Evolutionary conservation across 2,797 vertebrate genomes (phyloP).

Genomic region (Eulemur rubriventer): DNA sequence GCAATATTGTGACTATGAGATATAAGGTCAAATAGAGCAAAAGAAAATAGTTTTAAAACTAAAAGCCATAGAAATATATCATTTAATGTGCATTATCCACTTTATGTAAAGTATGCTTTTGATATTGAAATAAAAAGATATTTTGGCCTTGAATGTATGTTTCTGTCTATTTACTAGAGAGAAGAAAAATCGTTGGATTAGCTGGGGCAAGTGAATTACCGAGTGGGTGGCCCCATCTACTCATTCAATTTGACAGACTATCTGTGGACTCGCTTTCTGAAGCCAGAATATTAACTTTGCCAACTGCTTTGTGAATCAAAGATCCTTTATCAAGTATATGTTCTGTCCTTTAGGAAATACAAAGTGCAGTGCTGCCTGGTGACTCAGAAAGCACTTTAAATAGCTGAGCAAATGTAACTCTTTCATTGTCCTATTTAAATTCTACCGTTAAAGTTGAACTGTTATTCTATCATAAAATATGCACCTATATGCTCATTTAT

Average conservation of each 20-base stretch:
- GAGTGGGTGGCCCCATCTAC: not conserved
- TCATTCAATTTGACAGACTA: constrained; percentile 10
- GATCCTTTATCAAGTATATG: not conserved
- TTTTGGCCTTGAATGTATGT: not conserved
- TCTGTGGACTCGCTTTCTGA: not conserved
- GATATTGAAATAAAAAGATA: not conserved
- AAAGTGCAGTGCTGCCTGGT: not conserved
- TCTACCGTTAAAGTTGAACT: not conserved
- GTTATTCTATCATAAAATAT: constrained; percentile 33
- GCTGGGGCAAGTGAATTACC: not conserved
- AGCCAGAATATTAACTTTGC: constrained; percentile 47
- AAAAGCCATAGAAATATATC: not conserved
- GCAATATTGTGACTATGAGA: constrained; percentile 28
- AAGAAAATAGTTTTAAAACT: constrained; percentile 43
- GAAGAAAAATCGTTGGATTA: not conserved
- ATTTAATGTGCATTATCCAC: not conserved
- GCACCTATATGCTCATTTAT: not conserved
- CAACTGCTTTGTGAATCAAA: not conserved
- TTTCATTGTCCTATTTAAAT: constrained; percentile 14
- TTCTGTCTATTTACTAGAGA: not conserved
- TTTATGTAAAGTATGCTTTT: constrained; percentile 6
- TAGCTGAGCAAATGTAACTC: not conserved
- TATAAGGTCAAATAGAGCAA: constrained; percentile 49
- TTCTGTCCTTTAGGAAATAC: not conserved
- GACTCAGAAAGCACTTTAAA: not conserved